These are phyloP conservation scores for Drosophila paracracens DNA, from an alignment of 2,888 invertebrate genomes.

Conservation along the genomic window DNA sequence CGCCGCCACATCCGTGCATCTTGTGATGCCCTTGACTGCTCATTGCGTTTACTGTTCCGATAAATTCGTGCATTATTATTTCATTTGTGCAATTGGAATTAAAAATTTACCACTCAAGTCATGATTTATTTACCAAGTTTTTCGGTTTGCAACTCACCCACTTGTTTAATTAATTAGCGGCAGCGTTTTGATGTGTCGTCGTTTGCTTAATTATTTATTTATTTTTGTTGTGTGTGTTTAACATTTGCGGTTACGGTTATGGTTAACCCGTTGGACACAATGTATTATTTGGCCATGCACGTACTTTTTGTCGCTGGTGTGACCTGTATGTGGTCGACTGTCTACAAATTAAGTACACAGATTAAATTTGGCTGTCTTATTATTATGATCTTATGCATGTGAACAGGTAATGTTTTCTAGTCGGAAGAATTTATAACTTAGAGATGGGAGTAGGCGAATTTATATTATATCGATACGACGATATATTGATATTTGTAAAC, in stretches of 20 bases:
- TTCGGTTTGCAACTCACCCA: constrained; percentile 16
- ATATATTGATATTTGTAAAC: background rate
- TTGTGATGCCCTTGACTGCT: constrained; percentile 85
- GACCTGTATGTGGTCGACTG: background rate
- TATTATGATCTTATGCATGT: constrained; percentile 1
- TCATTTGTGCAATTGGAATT: background rate
- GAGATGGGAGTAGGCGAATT: constrained; percentile 10
- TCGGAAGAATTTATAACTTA: constrained; percentile 25
- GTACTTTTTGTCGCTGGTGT: background rate
- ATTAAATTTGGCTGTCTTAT: background rate
- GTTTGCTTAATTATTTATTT: constrained; percentile 12
- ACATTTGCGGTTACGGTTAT: constrained; percentile 3
- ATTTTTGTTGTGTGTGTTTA: constrained; percentile 4
- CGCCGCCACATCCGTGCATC: constrained; percentile 86
- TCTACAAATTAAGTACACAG: background rate
- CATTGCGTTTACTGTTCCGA: constrained; percentile 64
- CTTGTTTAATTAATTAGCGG: constrained; percentile 8
- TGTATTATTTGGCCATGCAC: constrained; percentile 19
- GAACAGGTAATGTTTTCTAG: constrained; percentile 33
- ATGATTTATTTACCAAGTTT: background rate
- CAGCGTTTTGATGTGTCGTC: constrained; percentile 6
- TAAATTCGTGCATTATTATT: background rate
- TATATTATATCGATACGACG: background rate
- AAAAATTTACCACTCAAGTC: background rate
- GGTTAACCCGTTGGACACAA: constrained; percentile 19